Percentiles rank a stretch among this genome's conserved stretches.
Evolutionary conservation across 2,113 vertebrate genomes (phyloP).

Genomic region (Sphaerodactylus townsendi): DNA sequence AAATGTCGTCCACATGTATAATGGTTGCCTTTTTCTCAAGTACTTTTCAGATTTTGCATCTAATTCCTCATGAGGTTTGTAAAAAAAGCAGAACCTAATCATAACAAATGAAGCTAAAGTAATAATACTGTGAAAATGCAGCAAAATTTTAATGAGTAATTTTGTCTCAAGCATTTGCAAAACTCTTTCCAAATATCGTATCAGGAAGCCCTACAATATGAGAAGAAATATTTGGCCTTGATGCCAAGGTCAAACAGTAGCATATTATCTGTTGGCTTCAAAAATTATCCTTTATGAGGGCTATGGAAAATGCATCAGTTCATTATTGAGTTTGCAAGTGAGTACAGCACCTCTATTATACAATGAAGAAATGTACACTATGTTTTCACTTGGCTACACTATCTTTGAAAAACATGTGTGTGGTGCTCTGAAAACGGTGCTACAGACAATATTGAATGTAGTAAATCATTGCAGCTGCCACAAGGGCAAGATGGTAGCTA

Average conservation of each 20-base stretch:
- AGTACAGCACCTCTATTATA: neutral
- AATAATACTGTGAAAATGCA: no score
- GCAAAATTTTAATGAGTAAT: neutral
- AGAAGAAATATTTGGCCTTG: conserved; percentile 3
- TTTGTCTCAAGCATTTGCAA: neutral
- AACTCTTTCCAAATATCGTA: neutral
- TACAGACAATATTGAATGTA: conserved; percentile 4
- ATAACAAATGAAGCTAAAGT: no score
- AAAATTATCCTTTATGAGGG: neutral
- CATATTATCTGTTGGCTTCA: neutral
- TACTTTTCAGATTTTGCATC: no score
- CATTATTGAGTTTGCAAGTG: neutral
- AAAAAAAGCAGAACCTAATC: no score
- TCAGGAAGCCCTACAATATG: neutral
- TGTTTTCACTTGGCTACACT: conserved; percentile 1
- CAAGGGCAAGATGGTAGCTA: neutral
- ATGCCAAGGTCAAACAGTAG: neutral
- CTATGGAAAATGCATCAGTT: neutral
- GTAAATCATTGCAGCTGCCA: neutral
- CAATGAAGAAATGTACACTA: neutral
- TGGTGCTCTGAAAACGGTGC: neutral
- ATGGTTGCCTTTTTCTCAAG: no score
- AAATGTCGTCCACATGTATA: no score
- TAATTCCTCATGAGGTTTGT: no score
- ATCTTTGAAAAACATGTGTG: conserved; percentile 8